A percentile compares a stretch with the other conserved stretches of the same genome.
phyloP scores from a whole-genome alignment of 2,797 vertebrate genomes.

The Selene dorsalis region DNA sequence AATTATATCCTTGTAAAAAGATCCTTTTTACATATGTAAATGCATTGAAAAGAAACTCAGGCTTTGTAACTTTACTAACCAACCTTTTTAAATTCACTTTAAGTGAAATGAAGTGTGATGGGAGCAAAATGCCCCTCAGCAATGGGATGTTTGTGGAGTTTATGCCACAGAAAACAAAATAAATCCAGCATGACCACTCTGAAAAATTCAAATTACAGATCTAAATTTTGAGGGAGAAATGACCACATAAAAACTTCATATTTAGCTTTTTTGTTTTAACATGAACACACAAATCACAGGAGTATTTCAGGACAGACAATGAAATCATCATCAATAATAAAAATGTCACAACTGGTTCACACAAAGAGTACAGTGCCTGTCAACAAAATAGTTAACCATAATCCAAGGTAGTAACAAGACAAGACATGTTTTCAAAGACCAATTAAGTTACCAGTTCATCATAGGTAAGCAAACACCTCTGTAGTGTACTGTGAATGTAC shows the following conservation, averaged over 20 bases:
- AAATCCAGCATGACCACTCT: slow-evolving; percentile 19
- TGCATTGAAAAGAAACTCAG: slow-evolving; percentile 12
- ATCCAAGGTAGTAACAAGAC: background rate
- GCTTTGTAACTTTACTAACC: background rate
- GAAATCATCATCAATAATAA: slow-evolving; percentile 3
- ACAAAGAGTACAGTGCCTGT: background rate
- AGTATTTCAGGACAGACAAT: background rate
- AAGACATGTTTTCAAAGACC: background rate
- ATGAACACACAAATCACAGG: slow-evolving; percentile 2
- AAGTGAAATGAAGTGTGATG: slow-evolving; percentile 17
- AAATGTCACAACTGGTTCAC: background rate
- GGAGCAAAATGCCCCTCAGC: slow-evolving; percentile 38
- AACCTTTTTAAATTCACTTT: slow-evolving; percentile 19
- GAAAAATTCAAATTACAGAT: slow-evolving; percentile 18
- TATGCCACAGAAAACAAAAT: slow-evolving; percentile 27
- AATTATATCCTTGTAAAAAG: background rate
- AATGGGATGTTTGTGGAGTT: slow-evolving; percentile 17
- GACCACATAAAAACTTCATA: slow-evolving; percentile 12
- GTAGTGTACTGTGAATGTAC: background rate
- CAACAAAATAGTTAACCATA: slow-evolving; percentile 11
- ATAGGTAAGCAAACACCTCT: background rate
- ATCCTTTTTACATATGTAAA: slow-evolving; percentile 6
- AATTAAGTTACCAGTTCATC: background rate
- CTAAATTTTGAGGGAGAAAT: slow-evolving; percentile 23
- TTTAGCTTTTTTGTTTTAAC: slow-evolving; percentile 8